Conservation (phyloP, 2,888 invertebrate species). For the Crematogaster levior region DNA sequence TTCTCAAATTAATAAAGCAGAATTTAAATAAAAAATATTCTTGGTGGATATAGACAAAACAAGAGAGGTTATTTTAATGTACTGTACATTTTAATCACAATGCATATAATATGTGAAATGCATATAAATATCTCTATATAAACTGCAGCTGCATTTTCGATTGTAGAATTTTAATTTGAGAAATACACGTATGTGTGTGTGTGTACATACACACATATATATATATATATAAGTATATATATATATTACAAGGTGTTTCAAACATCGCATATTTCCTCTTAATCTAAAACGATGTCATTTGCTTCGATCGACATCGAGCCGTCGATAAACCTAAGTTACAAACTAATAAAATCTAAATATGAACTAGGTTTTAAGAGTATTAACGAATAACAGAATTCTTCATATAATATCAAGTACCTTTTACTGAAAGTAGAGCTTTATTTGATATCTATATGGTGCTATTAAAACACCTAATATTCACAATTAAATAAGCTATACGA, state of each 20-base stretch:
- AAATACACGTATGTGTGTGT: constrained; percentile 16
- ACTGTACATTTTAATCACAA: constrained; percentile 17
- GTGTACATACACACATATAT: too few relatives aligned
- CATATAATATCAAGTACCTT: constrained; percentile 10
- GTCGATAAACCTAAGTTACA: constrained; percentile 12
- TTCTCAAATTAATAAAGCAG: neutral
- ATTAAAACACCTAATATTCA: constrained; percentile 27
- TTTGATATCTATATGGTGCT: constrained; percentile 5
- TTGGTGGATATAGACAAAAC: neutral
- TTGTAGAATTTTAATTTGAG: constrained; percentile 20
- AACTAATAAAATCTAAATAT: neutral
- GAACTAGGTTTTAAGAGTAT: constrained; percentile 19
- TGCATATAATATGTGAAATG: constrained; percentile 5
- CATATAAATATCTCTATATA: constrained; percentile 20
- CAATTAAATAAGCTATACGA: constrained; percentile 20
- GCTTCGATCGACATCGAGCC: neutral
- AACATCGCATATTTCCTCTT: constrained; percentile 13
- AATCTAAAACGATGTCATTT: neutral
- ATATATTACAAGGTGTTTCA: constrained; percentile 21
- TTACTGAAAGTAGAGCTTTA: constrained; percentile 23
- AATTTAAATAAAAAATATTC: constrained; percentile 2
- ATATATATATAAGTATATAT: neutral
- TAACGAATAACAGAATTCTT: constrained; percentile 19
- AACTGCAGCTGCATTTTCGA: constrained; percentile 24
- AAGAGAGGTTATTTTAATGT: neutral